Conservation (phyloP, 2,888 invertebrate genomes). For the Podotricha telesiphe region DNA sequence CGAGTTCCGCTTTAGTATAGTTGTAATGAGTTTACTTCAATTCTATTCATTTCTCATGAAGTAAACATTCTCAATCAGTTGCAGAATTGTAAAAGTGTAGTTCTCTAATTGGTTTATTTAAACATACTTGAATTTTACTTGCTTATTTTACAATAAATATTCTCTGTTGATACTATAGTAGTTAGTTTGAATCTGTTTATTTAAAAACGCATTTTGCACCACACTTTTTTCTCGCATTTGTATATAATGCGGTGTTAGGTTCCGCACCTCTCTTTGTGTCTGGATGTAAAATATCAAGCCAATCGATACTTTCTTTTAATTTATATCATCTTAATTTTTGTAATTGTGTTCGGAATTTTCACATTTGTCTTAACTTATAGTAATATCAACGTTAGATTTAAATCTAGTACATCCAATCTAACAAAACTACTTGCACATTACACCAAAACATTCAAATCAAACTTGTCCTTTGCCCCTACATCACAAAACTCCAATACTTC, state of each 20-base stretch:
- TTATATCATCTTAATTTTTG: no score
- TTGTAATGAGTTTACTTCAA: constrained; percentile 24
- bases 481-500: neutral
- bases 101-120: constrained; percentile 16
- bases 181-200: no score
- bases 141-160: neutral
- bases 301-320: no score
- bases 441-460: neutral
- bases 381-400: no score
- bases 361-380: no score
- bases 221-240: no score
- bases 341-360: no score
- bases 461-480: neutral
- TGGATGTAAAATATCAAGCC: no score
- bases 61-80: constrained; percentile 18
- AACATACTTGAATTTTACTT: neutral
- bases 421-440: neutral
- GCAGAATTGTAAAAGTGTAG: neutral
- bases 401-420: neutral
- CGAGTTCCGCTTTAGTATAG: constrained; percentile 12
- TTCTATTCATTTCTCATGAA: constrained; percentile 21
- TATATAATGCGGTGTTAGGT: no score
- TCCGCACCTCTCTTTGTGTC: no score
- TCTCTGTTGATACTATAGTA: no score
- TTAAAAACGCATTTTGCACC: no score